Evolutionary conservation across 2,888 invertebrate species (phyloP), one percentile per base, ranked within the genome.

Genomic region (Coelogynopora nodosa): DNA sequence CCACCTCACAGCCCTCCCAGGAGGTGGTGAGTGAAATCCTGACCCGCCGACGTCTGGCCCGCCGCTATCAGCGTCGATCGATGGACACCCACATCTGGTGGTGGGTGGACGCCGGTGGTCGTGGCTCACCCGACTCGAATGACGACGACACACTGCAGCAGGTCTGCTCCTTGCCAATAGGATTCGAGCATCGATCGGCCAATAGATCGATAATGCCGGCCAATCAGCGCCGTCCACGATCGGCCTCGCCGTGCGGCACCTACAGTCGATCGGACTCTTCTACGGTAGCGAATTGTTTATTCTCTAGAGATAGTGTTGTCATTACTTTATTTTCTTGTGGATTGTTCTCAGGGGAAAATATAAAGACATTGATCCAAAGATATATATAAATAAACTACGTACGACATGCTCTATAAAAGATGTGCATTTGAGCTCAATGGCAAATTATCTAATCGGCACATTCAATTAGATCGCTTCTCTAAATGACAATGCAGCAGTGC

Each of bases 51-150:
- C 74, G 23, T 13, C 74, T 74, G 74, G 74, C 74, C 2, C 74
- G 74, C 74, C 5, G 23, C 10, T 74, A 74, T 23, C 74, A 74
- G 23, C 74, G 74, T 26, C 74, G 74, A 10, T 74, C 74, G 2
- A 74, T 74, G 74, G 74, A 74, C 23, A 74, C 74, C 5, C 74
- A 74, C 74, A 74, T 74, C 74, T 74, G 74, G 74, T 74, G 74
- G 74, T 74, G 74, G 74, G 74, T 74, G 27, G 74, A 74, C 27
- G 74, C 74, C 2, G 74, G 74, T 26, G 74, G 74, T 26, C 27
- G 74, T 2, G 5, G 74, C 74, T 74, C 74, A 2, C 5, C 5
- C 2, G 18, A 74, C 74, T n/a, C 74, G 23, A 26, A 74, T 2
- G 5, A 23, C 23, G 74, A 74, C 2, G 74, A 74, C 74, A 26